Conservation (phyloP, 2,888 invertebrate species). For the Laspeyria flexula region DNA sequence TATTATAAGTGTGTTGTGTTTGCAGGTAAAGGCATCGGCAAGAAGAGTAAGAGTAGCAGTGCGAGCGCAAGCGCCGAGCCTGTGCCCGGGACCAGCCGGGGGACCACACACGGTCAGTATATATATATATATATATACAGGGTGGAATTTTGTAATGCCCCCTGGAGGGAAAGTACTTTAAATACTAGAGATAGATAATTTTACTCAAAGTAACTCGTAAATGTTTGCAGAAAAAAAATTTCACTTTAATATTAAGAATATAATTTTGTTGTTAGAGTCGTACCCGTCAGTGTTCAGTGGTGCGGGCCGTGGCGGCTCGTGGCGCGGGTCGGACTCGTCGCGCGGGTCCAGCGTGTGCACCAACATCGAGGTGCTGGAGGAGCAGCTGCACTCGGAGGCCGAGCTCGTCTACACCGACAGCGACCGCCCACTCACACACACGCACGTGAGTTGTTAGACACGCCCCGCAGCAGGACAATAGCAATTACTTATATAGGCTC, state of each 20-base stretch:
- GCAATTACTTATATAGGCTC: too few relatives aligned
- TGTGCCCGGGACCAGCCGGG: constrained; percentile 43
- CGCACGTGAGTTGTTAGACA: too few relatives aligned
- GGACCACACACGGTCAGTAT: constrained; percentile 9
- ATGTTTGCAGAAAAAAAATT: too few relatives aligned
- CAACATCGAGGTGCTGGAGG: constrained; percentile 58
- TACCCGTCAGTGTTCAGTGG: neutral
- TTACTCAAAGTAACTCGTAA: too few relatives aligned
- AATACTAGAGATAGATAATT: too few relatives aligned
- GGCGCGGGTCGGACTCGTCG: constrained; percentile 16
- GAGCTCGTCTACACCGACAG: constrained; percentile 55
- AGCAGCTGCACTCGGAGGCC: constrained; percentile 64
- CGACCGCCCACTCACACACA: constrained; percentile 14
- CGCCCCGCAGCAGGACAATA: too few relatives aligned
- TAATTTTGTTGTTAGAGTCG: too few relatives aligned
- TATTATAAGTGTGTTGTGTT: neutral
- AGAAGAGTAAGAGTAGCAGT: constrained; percentile 70
- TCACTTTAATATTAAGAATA: too few relatives aligned
- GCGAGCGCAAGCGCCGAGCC: constrained; percentile 56
- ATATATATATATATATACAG: too few relatives aligned
- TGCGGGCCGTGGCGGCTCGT: neutral
- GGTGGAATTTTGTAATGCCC: too few relatives aligned
- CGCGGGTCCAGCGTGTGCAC: constrained; percentile 42
- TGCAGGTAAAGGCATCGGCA: constrained; percentile 79
- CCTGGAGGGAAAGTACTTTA: too few relatives aligned